Conservation (phyloP, 2,113 vertebrate species). For the Bos indicus region DNA sequence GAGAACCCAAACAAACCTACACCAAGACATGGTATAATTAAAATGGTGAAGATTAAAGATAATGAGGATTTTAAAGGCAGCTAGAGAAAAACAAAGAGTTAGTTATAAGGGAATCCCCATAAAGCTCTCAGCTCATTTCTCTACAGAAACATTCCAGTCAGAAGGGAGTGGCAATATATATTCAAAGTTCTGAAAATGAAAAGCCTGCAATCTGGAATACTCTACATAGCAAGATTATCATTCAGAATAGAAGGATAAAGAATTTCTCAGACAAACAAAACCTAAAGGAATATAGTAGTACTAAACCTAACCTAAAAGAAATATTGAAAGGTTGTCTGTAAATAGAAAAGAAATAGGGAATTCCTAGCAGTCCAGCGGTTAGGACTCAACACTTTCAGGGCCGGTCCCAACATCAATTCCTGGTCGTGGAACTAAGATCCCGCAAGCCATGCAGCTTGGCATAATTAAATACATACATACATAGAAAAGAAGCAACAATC, state of each 20-base stretch:
- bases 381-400: neutral
- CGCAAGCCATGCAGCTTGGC: neutral
- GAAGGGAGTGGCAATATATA: neutral
- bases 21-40: neutral
- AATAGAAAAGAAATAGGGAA: neutral
- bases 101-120: neutral
- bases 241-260: neutral
- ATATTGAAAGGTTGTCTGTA: neutral
- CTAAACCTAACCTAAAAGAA: neutral
- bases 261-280: neutral
- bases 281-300: neutral
- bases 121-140: neutral
- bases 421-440: neutral
- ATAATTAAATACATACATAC: neutral
- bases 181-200: neutral
- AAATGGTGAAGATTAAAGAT: neutral
- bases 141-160: neutral
- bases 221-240: neutral
- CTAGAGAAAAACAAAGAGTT: neutral
- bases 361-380: neutral
- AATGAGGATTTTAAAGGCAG: neutral
- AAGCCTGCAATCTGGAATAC: neutral
- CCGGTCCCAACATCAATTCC: fast-evolving
- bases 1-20: neutral
- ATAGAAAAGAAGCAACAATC: neutral